phyloP scores from a whole-genome alignment of 2,888 invertebrate genomes.

The Andrena trimmerana region DNA sequence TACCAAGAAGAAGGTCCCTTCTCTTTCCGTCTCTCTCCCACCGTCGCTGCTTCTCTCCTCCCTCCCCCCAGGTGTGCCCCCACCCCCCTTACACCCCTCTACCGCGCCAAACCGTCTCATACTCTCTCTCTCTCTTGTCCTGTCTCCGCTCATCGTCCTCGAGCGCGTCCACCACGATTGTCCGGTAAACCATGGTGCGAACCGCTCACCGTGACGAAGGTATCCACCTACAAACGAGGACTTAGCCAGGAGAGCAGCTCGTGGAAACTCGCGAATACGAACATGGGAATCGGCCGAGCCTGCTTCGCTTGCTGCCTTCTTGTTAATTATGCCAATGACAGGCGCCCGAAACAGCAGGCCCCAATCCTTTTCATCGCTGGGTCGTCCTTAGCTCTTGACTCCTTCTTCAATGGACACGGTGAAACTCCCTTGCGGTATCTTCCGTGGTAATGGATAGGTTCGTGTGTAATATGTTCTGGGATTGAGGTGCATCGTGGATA shows the following conservation, averaged over 20 bases:
- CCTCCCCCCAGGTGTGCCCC: conserved; percentile 26
- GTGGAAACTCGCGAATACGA: conserved; percentile 73
- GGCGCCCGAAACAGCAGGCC: not conserved
- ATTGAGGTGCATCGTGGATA: not conserved
- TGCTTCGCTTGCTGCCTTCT: conserved; percentile 25
- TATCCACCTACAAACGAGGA: conserved; percentile 81
- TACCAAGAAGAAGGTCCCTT: conserved; percentile 72
- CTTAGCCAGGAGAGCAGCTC: conserved; percentile 69
- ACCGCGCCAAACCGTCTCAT: conserved; percentile 7
- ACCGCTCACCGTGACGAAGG: conserved; percentile 83
- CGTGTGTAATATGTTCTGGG: not conserved
- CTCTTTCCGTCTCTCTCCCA: conserved; percentile 59
- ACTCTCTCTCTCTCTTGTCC: conserved; percentile 62
- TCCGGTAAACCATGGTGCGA: conserved; percentile 81
- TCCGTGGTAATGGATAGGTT: not conserved
- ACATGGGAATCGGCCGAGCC: conserved; percentile 76
- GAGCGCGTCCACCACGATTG: conserved; percentile 80
- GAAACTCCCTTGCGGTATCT: not conserved
- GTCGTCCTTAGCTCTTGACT: not conserved
- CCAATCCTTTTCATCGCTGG: not conserved
- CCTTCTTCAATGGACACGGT: not conserved
- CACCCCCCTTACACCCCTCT: conserved; percentile 34
- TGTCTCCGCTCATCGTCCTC: conserved; percentile 78
- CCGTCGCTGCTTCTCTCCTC: conserved; percentile 29
- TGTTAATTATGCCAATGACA: conserved; percentile 49